Evolutionary conservation across 2,113 vertebrate genomes (phyloP), one percentile per base, ranked within the genome.

Genomic region (Chroicocephalus ridibundus): DNA sequence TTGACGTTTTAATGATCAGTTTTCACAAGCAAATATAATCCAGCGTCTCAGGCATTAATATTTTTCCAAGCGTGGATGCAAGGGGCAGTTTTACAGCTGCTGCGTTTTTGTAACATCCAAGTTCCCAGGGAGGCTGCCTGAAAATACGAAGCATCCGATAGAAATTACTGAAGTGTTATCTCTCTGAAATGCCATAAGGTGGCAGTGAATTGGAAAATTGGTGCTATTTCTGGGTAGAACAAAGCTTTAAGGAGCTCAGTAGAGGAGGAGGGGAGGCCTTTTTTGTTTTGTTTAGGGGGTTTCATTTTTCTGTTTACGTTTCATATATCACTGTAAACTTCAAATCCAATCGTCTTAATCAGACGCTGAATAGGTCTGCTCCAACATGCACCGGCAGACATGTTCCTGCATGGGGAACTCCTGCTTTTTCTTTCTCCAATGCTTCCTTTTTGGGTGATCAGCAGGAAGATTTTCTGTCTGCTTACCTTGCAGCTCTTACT

Each of bases 151-250:
- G 54, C 29, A 15, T 62, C 90, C 4, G 0, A 76, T 12, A 68
- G 81, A 82, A 92, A 71, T 83, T 76, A 46, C 44, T 38, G 40
- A 83, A 54, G 75, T 96, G 93, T 96, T 94, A 42, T 78, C 96
- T 96, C 96, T 86, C 92, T 80, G 46, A 68, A 93, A 94, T 96
- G 79, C 96, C 96, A 81, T 97, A 75, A 96, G 92, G 95, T 97
- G 94, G 95, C 96, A 95, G 96, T 81, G 96, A 93, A 68, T 86
- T 96, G 86, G 96, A 88, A 96, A 94, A 83, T 6, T 34, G 51
- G 11, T 64, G 21, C 51, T 55, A 70, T 81, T 92, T 91, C 68
- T 83, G 32, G 42, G 38, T 27, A 64, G 79, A 94, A 83, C 82
- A 94, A 95, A 93, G 60, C 54, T 88, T 68, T 62, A 26, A 83